These are phyloP conservation scores for Odontamblyopus lacepedii DNA, from an alignment of 2,797 vertebrate genomes.

Conservation along the genomic window DNA sequence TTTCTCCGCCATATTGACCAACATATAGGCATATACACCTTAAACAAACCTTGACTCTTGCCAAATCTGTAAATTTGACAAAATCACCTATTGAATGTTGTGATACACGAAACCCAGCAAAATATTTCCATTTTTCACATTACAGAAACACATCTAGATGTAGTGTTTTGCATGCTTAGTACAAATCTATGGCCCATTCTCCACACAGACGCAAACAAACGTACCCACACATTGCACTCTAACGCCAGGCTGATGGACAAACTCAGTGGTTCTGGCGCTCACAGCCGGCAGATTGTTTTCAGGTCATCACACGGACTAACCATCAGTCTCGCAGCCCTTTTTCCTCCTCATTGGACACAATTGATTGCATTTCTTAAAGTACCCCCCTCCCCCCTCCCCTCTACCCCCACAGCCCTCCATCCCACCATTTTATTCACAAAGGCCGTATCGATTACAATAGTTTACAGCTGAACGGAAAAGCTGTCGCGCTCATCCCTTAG, in stretches of 20 bases:
- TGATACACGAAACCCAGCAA: too few species aligned
- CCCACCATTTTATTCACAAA: constrained; percentile 55
- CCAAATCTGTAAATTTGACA: too few species aligned
- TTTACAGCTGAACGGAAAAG: constrained; percentile 55
- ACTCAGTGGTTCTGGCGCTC: constrained; percentile 45
- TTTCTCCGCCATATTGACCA: too few species aligned
- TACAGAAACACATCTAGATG: constrained; percentile 3
- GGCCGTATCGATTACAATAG: constrained; percentile 65
- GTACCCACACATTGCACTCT: constrained; percentile 23
- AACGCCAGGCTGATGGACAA: constrained; percentile 40
- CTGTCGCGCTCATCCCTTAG: constrained; percentile 57
- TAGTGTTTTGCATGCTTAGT: constrained; percentile 34
- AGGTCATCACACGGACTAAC: constrained; percentile 67
- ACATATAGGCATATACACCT: too few species aligned
- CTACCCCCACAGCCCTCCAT: not conserved
- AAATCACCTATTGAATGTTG: too few species aligned
- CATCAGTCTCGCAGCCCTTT: constrained; percentile 43
- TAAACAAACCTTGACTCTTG: too few species aligned
- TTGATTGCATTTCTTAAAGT: constrained; percentile 68
- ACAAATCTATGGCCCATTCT: constrained; percentile 18
- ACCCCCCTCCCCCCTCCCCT: constrained; percentile 11
- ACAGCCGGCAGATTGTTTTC: constrained; percentile 60
- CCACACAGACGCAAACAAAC: constrained; percentile 20
- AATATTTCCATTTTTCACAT: too few species aligned
- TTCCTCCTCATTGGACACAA: constrained; percentile 56